Percentiles rank a stretch among this genome's conserved stretches.
Evolutionary conservation across 2,113 vertebrate species (phyloP).

Genomic region (Passerina amoena): DNA sequence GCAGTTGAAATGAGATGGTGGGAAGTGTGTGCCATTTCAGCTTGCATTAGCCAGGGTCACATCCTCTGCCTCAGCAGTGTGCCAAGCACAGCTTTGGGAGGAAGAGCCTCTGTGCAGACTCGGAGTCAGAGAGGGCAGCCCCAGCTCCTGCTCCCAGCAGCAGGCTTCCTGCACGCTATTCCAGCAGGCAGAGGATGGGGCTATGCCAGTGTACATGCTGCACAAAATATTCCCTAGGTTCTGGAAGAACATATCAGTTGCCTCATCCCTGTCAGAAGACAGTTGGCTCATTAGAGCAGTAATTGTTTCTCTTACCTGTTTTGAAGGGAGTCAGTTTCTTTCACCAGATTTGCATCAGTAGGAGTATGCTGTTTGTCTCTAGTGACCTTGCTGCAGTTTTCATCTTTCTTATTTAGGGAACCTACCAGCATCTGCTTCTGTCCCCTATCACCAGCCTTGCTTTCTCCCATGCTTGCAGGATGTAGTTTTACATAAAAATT

Average conservation of each 20-base stretch:
- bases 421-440: not conserved
- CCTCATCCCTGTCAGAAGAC: not conserved
- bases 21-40: not conserved
- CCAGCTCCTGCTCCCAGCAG: not conserved
- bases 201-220: not conserved
- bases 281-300: not conserved
- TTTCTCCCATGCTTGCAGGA: not conserved
- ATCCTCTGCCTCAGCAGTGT: not conserved
- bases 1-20: not conserved
- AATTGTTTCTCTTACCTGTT: not conserved
- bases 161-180: not conserved
- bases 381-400: not conserved
- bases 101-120: not conserved
- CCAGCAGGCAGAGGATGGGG: not conserved
- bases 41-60: not conserved
- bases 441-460: not conserved
- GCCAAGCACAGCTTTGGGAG: accelerated
- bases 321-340: not conserved
- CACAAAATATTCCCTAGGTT: not conserved
- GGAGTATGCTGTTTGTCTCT: not conserved
- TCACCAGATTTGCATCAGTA: not conserved
- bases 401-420: not conserved
- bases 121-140: not conserved
- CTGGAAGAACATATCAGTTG: not conserved
- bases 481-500: not conserved